Conservation (phyloP, 2,113 vertebrate species). For the Podarcis cretensis region DNA sequence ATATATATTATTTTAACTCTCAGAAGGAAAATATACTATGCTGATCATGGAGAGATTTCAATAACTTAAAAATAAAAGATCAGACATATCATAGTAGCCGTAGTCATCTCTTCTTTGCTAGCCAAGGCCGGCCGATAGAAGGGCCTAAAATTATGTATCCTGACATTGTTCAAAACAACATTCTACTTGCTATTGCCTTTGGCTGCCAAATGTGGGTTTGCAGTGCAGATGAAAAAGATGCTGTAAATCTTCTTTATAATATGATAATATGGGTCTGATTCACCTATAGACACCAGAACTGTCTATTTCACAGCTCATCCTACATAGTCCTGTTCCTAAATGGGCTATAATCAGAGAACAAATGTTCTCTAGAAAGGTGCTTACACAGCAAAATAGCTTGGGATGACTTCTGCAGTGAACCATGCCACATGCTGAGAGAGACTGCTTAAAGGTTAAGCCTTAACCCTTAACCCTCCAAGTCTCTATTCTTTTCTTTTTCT, state of each 20-base stretch:
- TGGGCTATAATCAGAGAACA: neutral
- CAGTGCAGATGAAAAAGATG: neutral
- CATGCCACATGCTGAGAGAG: neutral
- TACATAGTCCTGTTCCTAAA: neutral
- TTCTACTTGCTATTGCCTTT: neutral
- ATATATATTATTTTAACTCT: neutral
- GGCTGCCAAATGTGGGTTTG: neutral
- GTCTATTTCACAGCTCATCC: too few species aligned
- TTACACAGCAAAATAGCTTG: neutral
- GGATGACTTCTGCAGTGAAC: neutral
- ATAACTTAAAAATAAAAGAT: neutral
- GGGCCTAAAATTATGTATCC: neutral
- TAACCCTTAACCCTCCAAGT: neutral
- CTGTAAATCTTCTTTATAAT: neutral
- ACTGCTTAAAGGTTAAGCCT: neutral
- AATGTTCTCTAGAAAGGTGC: neutral
- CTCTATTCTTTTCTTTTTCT: too few species aligned
- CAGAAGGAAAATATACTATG: neutral
- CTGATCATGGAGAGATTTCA: neutral
- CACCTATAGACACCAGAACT: neutral
- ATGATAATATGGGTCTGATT: neutral
- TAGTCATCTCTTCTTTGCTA: neutral
- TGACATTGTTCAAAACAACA: neutral
- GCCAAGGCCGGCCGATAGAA: neutral
- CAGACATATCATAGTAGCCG: neutral